These are phyloP conservation scores for Pelvicachromis taeniatus DNA, from an alignment of 2,113 vertebrate genomes.

Conservation along the genomic window DNA sequence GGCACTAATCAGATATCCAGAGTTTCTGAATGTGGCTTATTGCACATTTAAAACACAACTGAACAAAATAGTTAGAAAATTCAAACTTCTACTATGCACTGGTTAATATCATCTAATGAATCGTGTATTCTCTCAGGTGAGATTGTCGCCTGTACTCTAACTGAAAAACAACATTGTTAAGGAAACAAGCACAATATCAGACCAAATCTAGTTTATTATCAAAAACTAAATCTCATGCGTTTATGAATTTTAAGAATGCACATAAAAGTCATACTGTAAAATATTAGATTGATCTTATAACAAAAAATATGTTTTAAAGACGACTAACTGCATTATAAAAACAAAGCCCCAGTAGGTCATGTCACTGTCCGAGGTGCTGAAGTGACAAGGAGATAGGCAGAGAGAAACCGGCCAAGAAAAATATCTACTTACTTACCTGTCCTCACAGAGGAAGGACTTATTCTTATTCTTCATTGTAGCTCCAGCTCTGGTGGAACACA, in stretches of 20 bases:
- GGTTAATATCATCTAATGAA: neutral
- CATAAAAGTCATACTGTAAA: neutral
- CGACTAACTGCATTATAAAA: neutral
- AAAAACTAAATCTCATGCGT: rapidly evolving
- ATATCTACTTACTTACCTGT: neutral
- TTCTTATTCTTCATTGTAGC: neutral
- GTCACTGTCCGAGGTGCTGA: neutral
- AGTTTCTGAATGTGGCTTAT: neutral
- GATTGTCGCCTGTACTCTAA: neutral
- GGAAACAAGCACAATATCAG: neutral
- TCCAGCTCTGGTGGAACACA: neutral
- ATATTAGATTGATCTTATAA: neutral
- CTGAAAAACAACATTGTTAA: neutral
- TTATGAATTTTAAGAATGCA: neutral
- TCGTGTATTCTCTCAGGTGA: neutral
- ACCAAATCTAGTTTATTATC: neutral
- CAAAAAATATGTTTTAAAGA: neutral
- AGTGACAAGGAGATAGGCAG: neutral
- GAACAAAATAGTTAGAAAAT: neutral
- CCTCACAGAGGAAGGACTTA: neutral
- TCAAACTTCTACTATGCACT: neutral
- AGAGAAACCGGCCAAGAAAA: neutral
- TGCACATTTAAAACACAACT: neutral
- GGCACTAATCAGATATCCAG: neutral
- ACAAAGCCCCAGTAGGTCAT: neutral